Conservation (phyloP, 2,113 vertebrate species). For the Vireo altiloquus region DNA sequence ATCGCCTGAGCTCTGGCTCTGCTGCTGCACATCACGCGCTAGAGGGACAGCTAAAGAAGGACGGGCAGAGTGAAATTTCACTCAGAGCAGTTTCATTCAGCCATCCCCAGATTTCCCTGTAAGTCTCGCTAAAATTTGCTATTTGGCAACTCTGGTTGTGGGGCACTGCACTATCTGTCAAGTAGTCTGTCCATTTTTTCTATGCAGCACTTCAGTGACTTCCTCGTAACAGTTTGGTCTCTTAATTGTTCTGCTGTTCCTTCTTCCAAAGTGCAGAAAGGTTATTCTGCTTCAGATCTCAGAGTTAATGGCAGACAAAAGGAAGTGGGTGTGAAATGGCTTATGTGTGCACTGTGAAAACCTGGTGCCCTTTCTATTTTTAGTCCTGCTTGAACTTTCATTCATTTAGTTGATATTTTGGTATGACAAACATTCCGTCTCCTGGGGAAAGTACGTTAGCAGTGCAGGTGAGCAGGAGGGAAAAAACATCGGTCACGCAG, state of each 20-base stretch:
- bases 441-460: constrained; percentile 53
- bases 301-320: constrained; percentile 55
- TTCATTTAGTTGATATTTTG: constrained; percentile 70
- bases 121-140: background rate
- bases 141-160: background rate
- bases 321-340: constrained; percentile 57
- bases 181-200: background rate
- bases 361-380: constrained; percentile 60
- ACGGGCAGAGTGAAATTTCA: background rate
- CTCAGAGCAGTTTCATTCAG: background rate
- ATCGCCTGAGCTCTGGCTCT: background rate
- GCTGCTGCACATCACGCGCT: rapidly evolving
- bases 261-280: constrained; percentile 48
- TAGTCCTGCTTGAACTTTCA: constrained; percentile 68
- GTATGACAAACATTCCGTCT: constrained; percentile 50
- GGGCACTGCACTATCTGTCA: background rate
- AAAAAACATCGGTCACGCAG: background rate
- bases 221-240: background rate
- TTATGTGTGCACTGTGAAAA: background rate
- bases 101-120: background rate
- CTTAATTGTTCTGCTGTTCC: constrained; percentile 42
- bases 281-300: constrained; percentile 52
- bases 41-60: background rate
- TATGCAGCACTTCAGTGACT: background rate
- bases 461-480: background rate